Evolutionary conservation across 2,888 invertebrate species (phyloP), one percentile per base, ranked within the genome.

Genomic region (Apamea crenata): DNA sequence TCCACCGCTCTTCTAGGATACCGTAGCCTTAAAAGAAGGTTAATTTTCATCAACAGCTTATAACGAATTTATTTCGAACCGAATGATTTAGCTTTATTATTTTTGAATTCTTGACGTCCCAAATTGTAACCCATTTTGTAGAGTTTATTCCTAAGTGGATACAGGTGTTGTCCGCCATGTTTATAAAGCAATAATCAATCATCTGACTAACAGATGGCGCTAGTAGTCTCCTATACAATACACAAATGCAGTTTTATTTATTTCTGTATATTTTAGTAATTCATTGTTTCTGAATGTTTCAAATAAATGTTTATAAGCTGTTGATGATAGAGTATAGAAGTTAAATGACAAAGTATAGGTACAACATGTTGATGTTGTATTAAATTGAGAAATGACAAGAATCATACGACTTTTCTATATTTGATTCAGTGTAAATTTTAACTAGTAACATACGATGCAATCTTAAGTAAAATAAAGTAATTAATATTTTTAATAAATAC

Each of bases 401-500:
- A 77, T 71, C 36, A 21, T 66, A 63, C 63, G 66, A 77, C 71
- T 74, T 87, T 81, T 78, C 69, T 79, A 80, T 73, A 80, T 77
- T 81, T 78, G 71, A 80, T 86, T 83, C 74, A 68, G 63, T 81
- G 74, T 81, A 88, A 66, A 79, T 81, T 88, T 84, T 74, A 81
- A 80, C 50, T 81, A 81, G 44, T 82, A 78, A 65, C 72, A 50
- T 81, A 73, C 69, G 66, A 86, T 88, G 77, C 81, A 87, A 81
- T 82, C 77, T 61, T 76, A 74, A 78, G 12, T 90, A 85, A 88
- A 77, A 81, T 90, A 81, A 82, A 74, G 36, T 87, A 78, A 84
- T 88, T 87, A 80, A 83, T 90, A 88, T 89, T 88, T 87, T 82
- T 85, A 89, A 85, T 90, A 82, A 86, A 87, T 81, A 86, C 80